Conservation (phyloP, 2,888 invertebrate species). For the Epinotia bilunana region DNA sequence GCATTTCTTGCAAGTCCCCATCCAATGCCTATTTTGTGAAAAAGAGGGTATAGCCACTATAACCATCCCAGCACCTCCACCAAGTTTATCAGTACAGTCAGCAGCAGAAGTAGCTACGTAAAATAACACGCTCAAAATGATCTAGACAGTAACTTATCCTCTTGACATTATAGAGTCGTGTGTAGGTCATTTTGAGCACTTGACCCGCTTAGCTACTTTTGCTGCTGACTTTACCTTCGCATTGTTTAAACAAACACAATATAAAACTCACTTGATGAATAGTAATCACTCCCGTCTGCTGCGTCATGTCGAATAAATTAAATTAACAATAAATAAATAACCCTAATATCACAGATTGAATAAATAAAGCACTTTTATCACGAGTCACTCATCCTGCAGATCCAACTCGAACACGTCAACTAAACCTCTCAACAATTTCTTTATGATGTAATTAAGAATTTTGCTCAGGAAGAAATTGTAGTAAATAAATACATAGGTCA, state of each 20-base stretch:
- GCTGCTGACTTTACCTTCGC: no score
- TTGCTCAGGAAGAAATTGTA: slow-evolving; percentile 72
- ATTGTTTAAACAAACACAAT: neutral
- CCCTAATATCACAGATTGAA: slow-evolving; percentile 78
- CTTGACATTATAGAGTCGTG: no score
- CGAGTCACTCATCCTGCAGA: slow-evolving; percentile 61
- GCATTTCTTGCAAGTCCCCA: no score
- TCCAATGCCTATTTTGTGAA: no score
- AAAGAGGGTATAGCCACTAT: no score
- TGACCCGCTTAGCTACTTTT: no score
- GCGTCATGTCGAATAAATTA: slow-evolving; percentile 59
- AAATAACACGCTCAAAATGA: no score
- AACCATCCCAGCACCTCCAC: no score
- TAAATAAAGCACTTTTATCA: slow-evolving; percentile 65
- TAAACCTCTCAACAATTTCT: slow-evolving; percentile 54
- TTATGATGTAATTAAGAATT: slow-evolving; percentile 66
- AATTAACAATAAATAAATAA: slow-evolving; percentile 46
- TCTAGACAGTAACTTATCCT: no score
- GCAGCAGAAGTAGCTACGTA: no score
- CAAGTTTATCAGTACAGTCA: no score
- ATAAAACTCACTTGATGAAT: slow-evolving; percentile 71
- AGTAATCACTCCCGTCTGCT: slow-evolving; percentile 71
- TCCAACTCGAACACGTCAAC: slow-evolving; percentile 63
- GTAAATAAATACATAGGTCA: slow-evolving; percentile 68
- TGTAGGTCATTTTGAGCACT: no score